Evolutionary conservation across 2,888 invertebrate genomes (phyloP), one percentile per base, ranked within the genome.

Genomic region (Eilema sororculum): DNA sequence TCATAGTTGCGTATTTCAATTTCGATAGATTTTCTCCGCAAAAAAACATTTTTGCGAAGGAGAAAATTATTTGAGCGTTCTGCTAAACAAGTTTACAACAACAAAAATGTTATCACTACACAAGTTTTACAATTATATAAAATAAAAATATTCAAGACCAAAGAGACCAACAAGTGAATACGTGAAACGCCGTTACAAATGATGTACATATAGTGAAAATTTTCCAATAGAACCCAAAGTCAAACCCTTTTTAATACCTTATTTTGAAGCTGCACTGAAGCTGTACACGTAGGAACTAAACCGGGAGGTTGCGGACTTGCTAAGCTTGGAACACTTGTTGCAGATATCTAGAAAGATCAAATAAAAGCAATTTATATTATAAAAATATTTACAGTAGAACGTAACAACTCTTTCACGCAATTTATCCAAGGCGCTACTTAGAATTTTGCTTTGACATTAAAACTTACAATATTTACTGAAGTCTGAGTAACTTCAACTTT

Each of bases 401-500:
- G 12, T 16, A 6, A 41, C 3, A 1, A 13, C n/a, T n/a, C n/a
- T n/a, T n/a, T n/a, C n/a, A n/a, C n/a, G n/a, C n/a, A n/a, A n/a
- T n/a, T n/a, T n/a, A n/a, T n/a, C n/a, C n/a, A n/a, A n/a, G n/a
- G n/a, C n/a, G n/a, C n/a, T n/a, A n/a, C n/a, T n/a, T n/a, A n/a
- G n/a, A n/a, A n/a, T n/a, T n/a, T n/a, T n/a, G n/a, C n/a, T n/a
- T n/a, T n/a, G n/a, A 60, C 3, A 60, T 6, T 9, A 20, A 56
- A n/a, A 41, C 20, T 46, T 65, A 74, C 68, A 22, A n/a, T 59
- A 75, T 78, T 81, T 67, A 92, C 91, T 77, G 84, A 78, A 41
- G 84, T 75, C 62, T 86, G 88, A 20, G 88, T 74, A 0, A 84
- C 80, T 63, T 93, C 94, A 41, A 86, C 78, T 75, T 92, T 93